Base-by-base conservation (phyloP, 2,797 vertebrate genomes). In the Gymnothorax reevesii region DNA sequence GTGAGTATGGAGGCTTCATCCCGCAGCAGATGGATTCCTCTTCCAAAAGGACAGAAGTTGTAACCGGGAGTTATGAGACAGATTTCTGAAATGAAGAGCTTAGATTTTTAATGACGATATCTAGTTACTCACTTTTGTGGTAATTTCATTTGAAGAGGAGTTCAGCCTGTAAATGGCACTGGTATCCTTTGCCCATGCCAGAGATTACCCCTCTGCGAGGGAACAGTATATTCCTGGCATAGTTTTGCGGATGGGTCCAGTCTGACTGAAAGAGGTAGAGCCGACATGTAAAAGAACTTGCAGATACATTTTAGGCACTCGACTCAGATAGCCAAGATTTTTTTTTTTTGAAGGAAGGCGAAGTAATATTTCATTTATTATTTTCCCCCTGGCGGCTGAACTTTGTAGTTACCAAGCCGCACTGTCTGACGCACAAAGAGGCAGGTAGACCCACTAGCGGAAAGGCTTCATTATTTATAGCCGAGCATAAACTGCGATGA, bases 401-500 rank as follows among this genome's bases (percentile, higher is more conserved):
- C 3, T 42, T 27, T 57, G n/a, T 15, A 83, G 4, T 20, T 12
- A 73, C 49, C n/a, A 10, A 62, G 25, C 66, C 25, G 17, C 82
- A 73, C 27, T 83, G 62, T 83, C 27, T 27, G 75, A 86, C 59
- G 7, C 59, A 54, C 79, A 80, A 22, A 82, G 22, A 64, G 27
- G n/a, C 52, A 17, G 49, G 57, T n/a, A 20, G 17, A 57, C 57
- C 55, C n/a, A 82, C 15, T 17, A 27, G 42, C 25, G 8, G 73
- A 33, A 77, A 49, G 25, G 20, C 22, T 12, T 55, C 27, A 27
- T 80, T 80, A 7, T 55, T 59, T 33, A 10, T 8, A 57, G 17
- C 17, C 7, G n/a, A 80, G n/a, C 17, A 22, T 22, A n/a, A n/a
- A 55, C 42, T 83, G 80, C 55, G 27, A 13, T 62, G 42, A 49